These are phyloP conservation scores for Neodon shergylaensis DNA, from an alignment of 2,113 vertebrate species.

Conservation along the genomic window DNA sequence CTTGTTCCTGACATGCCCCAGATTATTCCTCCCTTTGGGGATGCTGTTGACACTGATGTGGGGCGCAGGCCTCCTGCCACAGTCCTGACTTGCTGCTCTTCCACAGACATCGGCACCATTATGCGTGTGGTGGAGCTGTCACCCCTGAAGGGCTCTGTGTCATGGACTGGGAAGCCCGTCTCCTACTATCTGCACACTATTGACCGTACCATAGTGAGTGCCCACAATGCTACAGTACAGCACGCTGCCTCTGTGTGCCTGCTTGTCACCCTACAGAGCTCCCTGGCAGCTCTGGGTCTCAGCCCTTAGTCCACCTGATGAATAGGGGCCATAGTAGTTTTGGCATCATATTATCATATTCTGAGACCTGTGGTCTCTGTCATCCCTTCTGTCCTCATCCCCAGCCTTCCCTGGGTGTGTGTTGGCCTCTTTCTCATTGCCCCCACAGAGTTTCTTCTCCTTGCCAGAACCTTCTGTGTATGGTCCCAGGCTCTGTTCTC, in stretches of 20 bases:
- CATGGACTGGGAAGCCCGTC: slow-evolving; percentile 99
- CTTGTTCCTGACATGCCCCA: not conserved
- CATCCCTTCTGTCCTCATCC: no score
- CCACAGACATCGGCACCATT: slow-evolving; percentile 98
- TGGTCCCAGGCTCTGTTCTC: not conserved
- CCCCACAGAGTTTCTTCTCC: not conserved
- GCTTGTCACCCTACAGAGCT: no score
- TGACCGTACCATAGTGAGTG: slow-evolving; percentile 98
- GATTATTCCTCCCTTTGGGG: not conserved
- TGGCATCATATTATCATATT: not conserved
- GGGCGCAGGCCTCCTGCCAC: not conserved
- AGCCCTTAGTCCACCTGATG: not conserved
- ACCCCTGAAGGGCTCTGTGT: slow-evolving; percentile 97
- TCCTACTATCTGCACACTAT: slow-evolving; percentile 99
- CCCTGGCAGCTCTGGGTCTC: not conserved
- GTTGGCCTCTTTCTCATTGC: not conserved
- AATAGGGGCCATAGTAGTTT: not conserved
- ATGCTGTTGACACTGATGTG: not conserved
- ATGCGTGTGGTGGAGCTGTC: slow-evolving; percentile 99
- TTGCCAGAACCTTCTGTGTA: no score
- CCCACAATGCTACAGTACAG: accelerated
- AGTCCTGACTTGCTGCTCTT: not conserved
- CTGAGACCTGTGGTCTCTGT: not conserved
- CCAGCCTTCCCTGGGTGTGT: not conserved
- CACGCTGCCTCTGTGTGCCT: not conserved